Percentiles rank a stretch among this genome's conserved stretches.
Evolutionary conservation across 2,113 vertebrate genomes (phyloP).

Genomic region (Chloebia gouldiae): DNA sequence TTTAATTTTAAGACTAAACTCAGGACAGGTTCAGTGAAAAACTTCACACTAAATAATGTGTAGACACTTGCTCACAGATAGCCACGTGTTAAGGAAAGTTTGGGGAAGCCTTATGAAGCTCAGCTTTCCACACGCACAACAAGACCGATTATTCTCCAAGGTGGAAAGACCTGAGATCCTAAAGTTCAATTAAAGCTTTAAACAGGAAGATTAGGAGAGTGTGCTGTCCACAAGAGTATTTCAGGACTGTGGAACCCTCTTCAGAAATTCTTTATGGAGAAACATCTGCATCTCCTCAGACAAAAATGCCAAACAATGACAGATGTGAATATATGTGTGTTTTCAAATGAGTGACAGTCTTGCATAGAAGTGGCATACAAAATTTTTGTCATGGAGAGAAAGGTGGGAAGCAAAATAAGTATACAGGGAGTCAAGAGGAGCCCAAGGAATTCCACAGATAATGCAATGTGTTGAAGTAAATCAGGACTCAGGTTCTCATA

Average conservation of each 20-base stretch:
- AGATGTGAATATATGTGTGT: background rate
- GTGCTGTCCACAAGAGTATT: background rate
- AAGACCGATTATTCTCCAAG: accelerated
- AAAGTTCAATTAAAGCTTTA: background rate
- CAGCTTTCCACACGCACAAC: background rate
- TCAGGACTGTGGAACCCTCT: background rate
- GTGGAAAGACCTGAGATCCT: background rate
- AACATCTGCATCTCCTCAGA: background rate
- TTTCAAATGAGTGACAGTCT: background rate
- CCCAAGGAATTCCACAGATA: background rate
- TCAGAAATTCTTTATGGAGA: background rate
- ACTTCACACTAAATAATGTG: background rate
- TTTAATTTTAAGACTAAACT: background rate
- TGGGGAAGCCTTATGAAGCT: background rate
- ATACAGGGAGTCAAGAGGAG: background rate
- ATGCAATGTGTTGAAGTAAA: background rate
- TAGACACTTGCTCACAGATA: background rate
- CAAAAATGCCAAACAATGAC: background rate
- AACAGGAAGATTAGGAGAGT: background rate
- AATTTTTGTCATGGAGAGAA: background rate
- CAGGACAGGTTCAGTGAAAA: background rate
- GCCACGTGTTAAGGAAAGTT: background rate
- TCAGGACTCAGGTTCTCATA: background rate
- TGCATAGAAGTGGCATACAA: background rate
- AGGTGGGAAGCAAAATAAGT: background rate